phyloP scores from a whole-genome alignment of 2,113 vertebrate species.

The Athene cunicularia region DNA sequence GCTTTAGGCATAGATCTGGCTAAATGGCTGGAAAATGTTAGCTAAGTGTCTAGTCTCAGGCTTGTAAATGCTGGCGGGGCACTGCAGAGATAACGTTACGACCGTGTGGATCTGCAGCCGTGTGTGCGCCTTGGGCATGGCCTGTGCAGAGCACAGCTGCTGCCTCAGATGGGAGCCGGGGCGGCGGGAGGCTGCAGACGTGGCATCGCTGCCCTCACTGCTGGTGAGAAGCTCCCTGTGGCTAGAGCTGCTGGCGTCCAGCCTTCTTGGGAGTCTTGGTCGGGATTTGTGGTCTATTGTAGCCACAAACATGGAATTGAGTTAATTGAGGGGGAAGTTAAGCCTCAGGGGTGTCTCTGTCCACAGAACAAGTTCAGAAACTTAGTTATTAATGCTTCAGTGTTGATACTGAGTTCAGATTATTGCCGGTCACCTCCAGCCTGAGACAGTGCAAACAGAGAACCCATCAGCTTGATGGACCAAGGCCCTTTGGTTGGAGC shows the following conservation, averaged over 20 bases:
- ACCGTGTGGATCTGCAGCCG: accelerated
- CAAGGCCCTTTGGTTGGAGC: accelerated
- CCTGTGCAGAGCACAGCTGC: no score
- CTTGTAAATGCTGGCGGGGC: background rate
- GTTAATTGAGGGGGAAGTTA: background rate
- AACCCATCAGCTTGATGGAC: background rate
- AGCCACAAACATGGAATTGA: background rate
- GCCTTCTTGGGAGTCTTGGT: no score
- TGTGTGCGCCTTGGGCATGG: accelerated
- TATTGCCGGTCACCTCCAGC: background rate
- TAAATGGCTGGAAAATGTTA: background rate
- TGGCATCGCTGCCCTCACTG: accelerated
- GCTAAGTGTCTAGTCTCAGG: background rate
- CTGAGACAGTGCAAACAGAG: background rate
- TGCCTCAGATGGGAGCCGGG: accelerated
- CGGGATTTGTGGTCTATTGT: background rate
- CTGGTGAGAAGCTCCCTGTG: background rate
- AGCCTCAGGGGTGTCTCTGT: background rate
- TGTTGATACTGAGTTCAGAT: accelerated
- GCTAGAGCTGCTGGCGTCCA: accelerated
- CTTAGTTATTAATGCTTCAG: background rate
- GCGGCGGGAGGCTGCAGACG: background rate
- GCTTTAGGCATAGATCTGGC: background rate
- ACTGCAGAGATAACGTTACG: background rate
- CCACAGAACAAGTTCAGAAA: background rate